Conservation (phyloP, 1,140 invertebrate species). For the Cylas formicarius region DNA sequence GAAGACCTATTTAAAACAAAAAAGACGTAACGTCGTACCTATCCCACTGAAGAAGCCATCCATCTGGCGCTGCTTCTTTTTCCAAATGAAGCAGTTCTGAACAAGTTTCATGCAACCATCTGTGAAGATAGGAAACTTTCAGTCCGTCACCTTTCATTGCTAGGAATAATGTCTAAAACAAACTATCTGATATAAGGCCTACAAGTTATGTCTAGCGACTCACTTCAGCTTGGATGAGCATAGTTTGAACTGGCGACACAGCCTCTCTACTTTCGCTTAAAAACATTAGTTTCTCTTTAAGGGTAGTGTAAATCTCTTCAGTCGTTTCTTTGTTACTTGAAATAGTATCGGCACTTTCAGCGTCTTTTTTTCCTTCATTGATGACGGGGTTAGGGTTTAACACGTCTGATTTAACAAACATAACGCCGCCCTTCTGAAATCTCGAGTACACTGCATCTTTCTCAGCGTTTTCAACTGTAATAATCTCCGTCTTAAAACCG, state of each 20-base stretch:
- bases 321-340: slow-evolving; percentile 24
- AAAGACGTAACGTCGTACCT: slow-evolving; percentile 54
- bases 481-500: slow-evolving; percentile 37
- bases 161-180: slow-evolving; percentile 51
- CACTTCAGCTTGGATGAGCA: slow-evolving; percentile 60
- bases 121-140: slow-evolving; percentile 50
- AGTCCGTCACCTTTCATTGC: slow-evolving; percentile 57
- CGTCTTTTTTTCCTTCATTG: slow-evolving; percentile 12
- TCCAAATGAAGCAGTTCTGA: slow-evolving; percentile 54
- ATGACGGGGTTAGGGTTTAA: slow-evolving; percentile 19
- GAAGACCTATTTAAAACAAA: too few relatives aligned
- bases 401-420: slow-evolving; percentile 43
- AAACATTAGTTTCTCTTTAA: slow-evolving; percentile 55
- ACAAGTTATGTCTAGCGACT: slow-evolving; percentile 12
- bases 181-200: background rate
- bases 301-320: slow-evolving; percentile 25
- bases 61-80: slow-evolving; percentile 55
- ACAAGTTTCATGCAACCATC: slow-evolving; percentile 53
- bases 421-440: slow-evolving; percentile 30
- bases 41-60: slow-evolving; percentile 68
- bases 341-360: slow-evolving; percentile 19
- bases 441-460: slow-evolving; percentile 10
- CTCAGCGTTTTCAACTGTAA: slow-evolving; percentile 33
- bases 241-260: slow-evolving; percentile 56
- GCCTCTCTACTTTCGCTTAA: slow-evolving; percentile 54